phyloP scores from a whole-genome alignment of 2,113 vertebrate species.

The Tautogolabrus adspersus region DNA sequence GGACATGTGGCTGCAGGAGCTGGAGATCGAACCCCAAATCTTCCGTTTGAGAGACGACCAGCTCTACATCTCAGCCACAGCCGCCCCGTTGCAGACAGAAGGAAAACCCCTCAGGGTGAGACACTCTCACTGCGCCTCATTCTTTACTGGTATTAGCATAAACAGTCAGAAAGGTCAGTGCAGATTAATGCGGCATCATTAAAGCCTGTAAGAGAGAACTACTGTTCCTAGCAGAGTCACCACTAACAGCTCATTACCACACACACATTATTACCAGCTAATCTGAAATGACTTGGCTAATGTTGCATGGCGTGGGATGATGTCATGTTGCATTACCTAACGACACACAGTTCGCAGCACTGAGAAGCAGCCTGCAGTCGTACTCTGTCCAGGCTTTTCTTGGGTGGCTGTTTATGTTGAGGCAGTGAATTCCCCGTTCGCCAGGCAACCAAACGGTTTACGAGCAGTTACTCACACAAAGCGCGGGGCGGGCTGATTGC shows the following conservation, averaged over 20 bases:
- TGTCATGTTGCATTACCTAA: constrained; percentile 67
- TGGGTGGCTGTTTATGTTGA: constrained; percentile 78
- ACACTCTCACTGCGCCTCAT: too few relatives aligned
- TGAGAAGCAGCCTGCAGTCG: constrained; percentile 35
- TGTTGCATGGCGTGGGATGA: constrained; percentile 23
- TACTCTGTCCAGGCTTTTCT: constrained; percentile 42
- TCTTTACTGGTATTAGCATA: background rate
- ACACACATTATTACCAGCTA: constrained; percentile 49
- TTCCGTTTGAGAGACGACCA: too few relatives aligned
- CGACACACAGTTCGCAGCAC: constrained; percentile 8
- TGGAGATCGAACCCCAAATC: too few relatives aligned
- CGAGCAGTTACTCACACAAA: constrained; percentile 76
- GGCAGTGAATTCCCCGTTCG: constrained; percentile 66
- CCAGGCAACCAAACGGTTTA: constrained; percentile 80
- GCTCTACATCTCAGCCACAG: too few relatives aligned
- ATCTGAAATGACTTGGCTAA: constrained; percentile 42
- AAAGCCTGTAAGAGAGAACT: constrained; percentile 24
- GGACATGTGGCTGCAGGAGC: too few relatives aligned
- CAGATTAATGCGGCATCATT: constrained; percentile 10
- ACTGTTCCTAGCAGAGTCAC: constrained; percentile 36
- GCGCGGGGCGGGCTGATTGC: constrained; percentile 79
- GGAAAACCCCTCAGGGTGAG: too few relatives aligned
- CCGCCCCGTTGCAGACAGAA: too few relatives aligned
- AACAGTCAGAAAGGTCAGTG: background rate
- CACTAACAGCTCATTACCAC: constrained; percentile 43